These are phyloP conservation scores for Anniella stebbinsi DNA, from an alignment of 2,797 vertebrate species.

Conservation along the genomic window DNA sequence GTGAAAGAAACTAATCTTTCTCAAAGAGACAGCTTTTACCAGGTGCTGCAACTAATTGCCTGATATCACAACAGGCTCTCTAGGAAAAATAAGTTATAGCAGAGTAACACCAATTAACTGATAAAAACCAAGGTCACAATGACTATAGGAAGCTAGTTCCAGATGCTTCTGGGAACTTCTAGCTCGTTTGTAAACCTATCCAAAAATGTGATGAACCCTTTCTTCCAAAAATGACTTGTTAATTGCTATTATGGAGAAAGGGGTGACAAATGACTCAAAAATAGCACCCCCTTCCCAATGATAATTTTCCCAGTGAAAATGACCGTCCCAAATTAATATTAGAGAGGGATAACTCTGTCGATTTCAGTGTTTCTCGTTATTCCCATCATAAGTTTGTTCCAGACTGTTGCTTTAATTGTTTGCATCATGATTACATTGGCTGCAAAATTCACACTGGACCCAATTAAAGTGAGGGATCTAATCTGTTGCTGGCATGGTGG, in stretches of 20 bases:
- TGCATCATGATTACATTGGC: too few species aligned
- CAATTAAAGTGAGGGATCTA: too few species aligned
- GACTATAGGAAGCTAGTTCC: not conserved
- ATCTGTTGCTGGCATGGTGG: not conserved
- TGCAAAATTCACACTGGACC: too few species aligned
- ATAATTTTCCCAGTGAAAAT: accelerated
- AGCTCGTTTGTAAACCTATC: not conserved
- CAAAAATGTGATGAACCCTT: not conserved
- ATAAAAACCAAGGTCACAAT: conserved; percentile 1
- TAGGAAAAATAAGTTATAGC: not conserved
- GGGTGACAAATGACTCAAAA: accelerated
- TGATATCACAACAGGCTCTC: not conserved
- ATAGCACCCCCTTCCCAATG: not conserved
- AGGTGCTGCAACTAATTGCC: conserved; percentile 7
- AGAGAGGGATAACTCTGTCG: not conserved
- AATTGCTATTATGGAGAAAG: not conserved
- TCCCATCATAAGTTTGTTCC: too few species aligned
- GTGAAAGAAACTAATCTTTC: not conserved
- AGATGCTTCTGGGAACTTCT: not conserved
- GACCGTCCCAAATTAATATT: too few species aligned
- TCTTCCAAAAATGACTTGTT: not conserved
- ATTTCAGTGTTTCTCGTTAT: too few species aligned
- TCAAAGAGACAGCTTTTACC: not conserved
- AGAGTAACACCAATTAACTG: conserved; percentile 1
- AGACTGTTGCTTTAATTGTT: too few species aligned